phyloP scores from a whole-genome alignment of 2,888 invertebrate genomes.

The Encarsia formosa region DNA sequence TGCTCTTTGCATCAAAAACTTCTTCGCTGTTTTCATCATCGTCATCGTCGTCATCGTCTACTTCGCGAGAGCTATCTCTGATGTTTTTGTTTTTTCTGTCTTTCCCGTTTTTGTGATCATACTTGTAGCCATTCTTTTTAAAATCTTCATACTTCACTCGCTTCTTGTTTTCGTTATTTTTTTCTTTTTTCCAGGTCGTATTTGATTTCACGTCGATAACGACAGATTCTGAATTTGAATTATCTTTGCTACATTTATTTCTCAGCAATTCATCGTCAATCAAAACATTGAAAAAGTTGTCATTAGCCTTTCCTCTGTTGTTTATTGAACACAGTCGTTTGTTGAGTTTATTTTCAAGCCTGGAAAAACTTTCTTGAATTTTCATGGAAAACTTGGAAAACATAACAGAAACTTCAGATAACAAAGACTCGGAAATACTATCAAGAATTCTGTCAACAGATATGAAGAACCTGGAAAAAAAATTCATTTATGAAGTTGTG shows the following conservation, averaged over 20 bases:
- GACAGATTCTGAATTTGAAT: constrained; percentile 1
- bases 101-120: constrained; percentile 15
- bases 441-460: constrained; percentile 23
- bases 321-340: constrained; percentile 20
- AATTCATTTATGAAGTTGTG: neutral
- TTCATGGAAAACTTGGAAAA: constrained; percentile 23
- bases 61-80: constrained; percentile 3
- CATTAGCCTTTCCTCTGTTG: constrained; percentile 10
- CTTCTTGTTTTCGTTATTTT: constrained; percentile 9
- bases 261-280: constrained; percentile 15
- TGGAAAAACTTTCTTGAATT: constrained; percentile 24
- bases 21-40: constrained; percentile 2
- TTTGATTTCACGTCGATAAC: constrained; percentile 3
- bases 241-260: constrained; percentile 23
- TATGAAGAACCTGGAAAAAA: constrained; percentile 18
- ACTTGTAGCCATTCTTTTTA: constrained; percentile 15
- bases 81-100: constrained; percentile 9
- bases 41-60: neutral
- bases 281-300: constrained; percentile 21
- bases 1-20: constrained; percentile 6
- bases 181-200: constrained; percentile 2
- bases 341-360: constrained; percentile 11
- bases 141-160: constrained; percentile 6
- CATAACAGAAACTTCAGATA: constrained; percentile 21
- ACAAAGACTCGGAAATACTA: constrained; percentile 20